Evolutionary conservation across 2,797 vertebrate species (phyloP), one percentile per base, ranked within the genome.

Genomic region (Pangasius larnaudii): DNA sequence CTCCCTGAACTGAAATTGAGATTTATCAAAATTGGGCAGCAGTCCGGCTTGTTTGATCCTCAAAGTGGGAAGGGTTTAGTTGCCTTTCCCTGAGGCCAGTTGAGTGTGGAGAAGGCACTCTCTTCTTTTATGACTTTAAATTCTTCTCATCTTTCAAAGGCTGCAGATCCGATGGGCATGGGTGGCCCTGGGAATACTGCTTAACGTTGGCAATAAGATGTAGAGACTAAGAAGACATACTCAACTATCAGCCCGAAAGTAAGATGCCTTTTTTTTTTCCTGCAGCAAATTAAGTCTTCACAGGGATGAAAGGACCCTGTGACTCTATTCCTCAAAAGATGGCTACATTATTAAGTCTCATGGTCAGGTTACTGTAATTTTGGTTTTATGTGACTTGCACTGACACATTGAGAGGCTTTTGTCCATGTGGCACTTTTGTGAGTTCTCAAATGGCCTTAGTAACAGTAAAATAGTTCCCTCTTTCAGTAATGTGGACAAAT

Each of bases 401-500:
- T 72, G 56, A 71, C 51, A 88, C 69, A n/a, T 85, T 58, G 56
- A 79, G 78, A 58, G 49, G 78, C 85, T 87, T 90, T 89, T 87
- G 89, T 88, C 86, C 24, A 13, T 18, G 80, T 85, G 78, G 42
- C 83, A 89, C 49, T 71, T 89, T 61, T 88, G 77, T 49, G 88
- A 83, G 85, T 85, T 63, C 77, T 87, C 36, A 84, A 86, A 90
- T 79, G 78, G 83, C 79, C 83, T 36, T 88, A 91, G 94, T 78
- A 86, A 79, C 86, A 56, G 84, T 91, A 95, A 97, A 96, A 96
- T 95, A 96, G 89, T 95, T 96, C 92, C 94, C 93, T 93, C 88
- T 94, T 90, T 91, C 95, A 95, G 95, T 96, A 95, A 95, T 94
- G 93, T 91, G 93, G 95, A 96, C 94, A 96, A 96, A 97, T 96